Evolutionary conservation across 2,113 vertebrate genomes (phyloP).

Genomic region (Melanerpes formicivorus): DNA sequence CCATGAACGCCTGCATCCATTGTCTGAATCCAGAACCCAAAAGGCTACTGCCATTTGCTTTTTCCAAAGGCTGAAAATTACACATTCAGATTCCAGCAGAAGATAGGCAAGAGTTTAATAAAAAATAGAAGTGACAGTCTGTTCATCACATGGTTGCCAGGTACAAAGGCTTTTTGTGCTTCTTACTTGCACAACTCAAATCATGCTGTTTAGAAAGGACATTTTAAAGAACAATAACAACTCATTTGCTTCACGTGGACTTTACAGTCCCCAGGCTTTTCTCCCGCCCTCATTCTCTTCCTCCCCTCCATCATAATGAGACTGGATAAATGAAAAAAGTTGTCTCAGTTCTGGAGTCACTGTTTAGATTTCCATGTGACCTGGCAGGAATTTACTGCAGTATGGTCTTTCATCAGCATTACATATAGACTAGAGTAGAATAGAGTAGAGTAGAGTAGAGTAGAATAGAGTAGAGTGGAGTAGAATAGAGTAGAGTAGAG

Average conservation of each 20-base stretch:
- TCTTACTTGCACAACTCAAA: not conserved
- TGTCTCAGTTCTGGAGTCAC: not conserved
- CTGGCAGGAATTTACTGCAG: not conserved
- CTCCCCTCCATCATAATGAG: not conserved
- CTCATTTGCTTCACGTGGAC: not conserved
- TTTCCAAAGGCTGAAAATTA: conserved; percentile 4
- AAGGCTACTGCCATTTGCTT: not conserved
- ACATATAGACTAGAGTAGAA: too few species aligned
- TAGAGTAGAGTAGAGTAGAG: too few species aligned
- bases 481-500: too few species aligned
- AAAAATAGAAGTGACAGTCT: not conserved
- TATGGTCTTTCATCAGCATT: not conserved
- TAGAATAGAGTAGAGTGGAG: too few species aligned
- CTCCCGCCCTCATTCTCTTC: not conserved
- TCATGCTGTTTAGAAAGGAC: not conserved
- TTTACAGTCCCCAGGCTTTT: not conserved
- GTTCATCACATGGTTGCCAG: not conserved
- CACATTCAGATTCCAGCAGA: not conserved
- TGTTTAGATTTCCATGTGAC: not conserved
- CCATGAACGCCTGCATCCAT: not conserved
- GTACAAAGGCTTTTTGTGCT: conserved; percentile 11
- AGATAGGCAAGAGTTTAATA: not conserved
- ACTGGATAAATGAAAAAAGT: not conserved
- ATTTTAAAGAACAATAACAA: not conserved
- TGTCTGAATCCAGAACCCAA: not conserved